Evolutionary conservation across 2,797 vertebrate genomes (phyloP).

Genomic region (Characodon lateralis): DNA sequence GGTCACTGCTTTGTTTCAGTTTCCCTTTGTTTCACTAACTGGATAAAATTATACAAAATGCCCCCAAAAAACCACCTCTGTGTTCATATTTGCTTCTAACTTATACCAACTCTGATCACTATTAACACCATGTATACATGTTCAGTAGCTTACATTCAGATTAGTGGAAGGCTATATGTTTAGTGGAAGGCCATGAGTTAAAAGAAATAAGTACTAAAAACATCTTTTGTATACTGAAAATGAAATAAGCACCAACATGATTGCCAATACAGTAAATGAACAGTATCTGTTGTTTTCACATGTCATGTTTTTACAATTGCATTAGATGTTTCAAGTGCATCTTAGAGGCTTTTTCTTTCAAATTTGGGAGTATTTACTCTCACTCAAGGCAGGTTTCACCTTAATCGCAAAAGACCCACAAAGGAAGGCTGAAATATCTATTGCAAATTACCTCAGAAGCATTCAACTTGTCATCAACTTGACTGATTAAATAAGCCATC

Average conservation of each 20-base stretch:
- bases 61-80: background rate
- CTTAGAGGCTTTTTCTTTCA: background rate
- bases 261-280: background rate
- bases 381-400: background rate
- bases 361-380: background rate
- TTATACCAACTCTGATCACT: too few relatives aligned
- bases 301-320: background rate
- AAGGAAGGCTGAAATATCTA: background rate
- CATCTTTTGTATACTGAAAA: background rate
- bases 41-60: background rate
- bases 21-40: slow-evolving; percentile 14
- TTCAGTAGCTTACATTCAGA: background rate
- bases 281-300: background rate
- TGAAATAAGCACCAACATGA: background rate
- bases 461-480: too few relatives aligned
- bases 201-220: background rate
- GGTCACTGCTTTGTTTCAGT: slow-evolving; percentile 25
- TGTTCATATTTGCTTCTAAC: background rate
- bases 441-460: background rate
- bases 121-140: background rate
- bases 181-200: background rate
- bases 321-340: background rate
- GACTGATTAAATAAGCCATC: too few relatives aligned
- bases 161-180: background rate
- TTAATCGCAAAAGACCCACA: background rate